Evolutionary conservation across 1,140 invertebrate genomes (phyloP), one percentile per base, ranked within the genome.

Genomic region (Epicauta chinensis): DNA sequence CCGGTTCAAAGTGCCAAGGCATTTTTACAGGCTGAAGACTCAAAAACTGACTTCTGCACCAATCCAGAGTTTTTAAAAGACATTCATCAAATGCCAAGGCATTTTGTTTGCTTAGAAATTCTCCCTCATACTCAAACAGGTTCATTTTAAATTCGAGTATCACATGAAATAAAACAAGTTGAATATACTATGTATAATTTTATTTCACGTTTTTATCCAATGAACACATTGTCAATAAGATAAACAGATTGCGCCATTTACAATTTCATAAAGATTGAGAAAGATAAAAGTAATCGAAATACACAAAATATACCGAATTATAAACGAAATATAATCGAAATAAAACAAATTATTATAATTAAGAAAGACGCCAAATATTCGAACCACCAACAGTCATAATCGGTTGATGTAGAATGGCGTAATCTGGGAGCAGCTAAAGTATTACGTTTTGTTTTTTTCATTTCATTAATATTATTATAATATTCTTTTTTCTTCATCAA

Each of bases 211-310:
- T 63, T n/a, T 66, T 64, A 65, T 62, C 62, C 67, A 66, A 68
- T 69, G 67, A 69, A 69, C 67, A 69, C 66, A 69, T 69, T 62
- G 60, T 69, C 56, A 67, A 66, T 64, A 64, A 65, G 61, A 60
- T 59, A 45, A 61, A 64, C 65, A 67, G 58, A 65, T 64, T 64
- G 56, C 58, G 58, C 63, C 58, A 65, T 64, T 64, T 62, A 59
- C 51, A 64, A 58, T 55, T 48, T 59, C 54, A 53, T 31, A 56
- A 38, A 48, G 50, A 49, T 45, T 23, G 30, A 38, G 12, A 61
- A 41, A 51, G 44, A 42, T 36, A 16, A 38, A 31, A 47, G 47
- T 47, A 38, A 46, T 14, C 10, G 15, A 55, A 55, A n/a, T n/a
- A n/a, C n/a, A n/a, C n/a, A n/a, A n/a, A n/a, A 23, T 5, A 23